Conservation (phyloP, 1,140 invertebrate genomes). For the Diabrotica undecimpunctata region DNA sequence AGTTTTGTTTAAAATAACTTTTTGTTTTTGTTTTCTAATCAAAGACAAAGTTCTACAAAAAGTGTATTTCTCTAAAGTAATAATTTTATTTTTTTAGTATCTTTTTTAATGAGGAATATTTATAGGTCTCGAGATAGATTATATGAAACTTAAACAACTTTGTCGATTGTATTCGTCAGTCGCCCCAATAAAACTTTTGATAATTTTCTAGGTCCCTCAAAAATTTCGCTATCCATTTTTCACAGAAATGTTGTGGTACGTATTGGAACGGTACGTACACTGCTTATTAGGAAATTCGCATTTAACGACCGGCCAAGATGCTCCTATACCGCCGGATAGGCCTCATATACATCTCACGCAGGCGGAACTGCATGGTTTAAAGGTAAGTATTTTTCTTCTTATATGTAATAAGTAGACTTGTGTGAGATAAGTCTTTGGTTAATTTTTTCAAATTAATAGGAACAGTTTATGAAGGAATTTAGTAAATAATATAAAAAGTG, state of each 20-base stretch:
- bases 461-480: neutral
- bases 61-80: too few species aligned
- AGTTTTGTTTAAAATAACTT: too few species aligned
- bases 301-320: slow-evolving; percentile 58
- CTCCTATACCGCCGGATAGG: slow-evolving; percentile 43
- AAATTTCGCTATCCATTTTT: slow-evolving; percentile 98
- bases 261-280: slow-evolving; percentile 87
- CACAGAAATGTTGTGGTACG: slow-evolving; percentile 97
- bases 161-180: too few species aligned
- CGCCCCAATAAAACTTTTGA: neutral
- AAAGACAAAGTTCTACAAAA: too few species aligned
- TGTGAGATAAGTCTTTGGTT: slow-evolving; percentile 1
- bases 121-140: too few species aligned
- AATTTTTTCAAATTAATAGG: neutral
- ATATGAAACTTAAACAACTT: too few species aligned
- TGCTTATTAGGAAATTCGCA: slow-evolving; percentile 82
- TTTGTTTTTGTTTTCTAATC: too few species aligned
- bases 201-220: slow-evolving; percentile 70
- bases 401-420: neutral
- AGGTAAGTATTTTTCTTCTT: slow-evolving; percentile 51
- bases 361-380: slow-evolving; percentile 83
- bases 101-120: too few species aligned
- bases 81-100: too few species aligned
- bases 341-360: slow-evolving; percentile 73
- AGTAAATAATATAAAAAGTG: too few species aligned